Base-by-base conservation (phyloP, 2,797 vertebrate genomes). In the Echeneis naucrates region DNA sequence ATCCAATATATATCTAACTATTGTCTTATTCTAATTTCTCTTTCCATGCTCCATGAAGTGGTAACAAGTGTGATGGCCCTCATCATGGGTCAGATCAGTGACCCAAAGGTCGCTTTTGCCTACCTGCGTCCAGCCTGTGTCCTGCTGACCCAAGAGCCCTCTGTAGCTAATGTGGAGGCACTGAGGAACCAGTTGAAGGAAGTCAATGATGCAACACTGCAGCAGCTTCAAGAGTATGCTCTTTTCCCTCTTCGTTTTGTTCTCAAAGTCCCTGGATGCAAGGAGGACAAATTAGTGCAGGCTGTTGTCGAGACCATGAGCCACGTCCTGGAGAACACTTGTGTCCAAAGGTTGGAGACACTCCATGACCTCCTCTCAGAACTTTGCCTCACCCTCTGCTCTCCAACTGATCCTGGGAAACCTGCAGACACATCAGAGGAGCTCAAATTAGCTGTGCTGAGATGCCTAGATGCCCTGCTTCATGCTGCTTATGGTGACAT, bases 221-320 rank as follows among this genome's bases (percentile, higher is more conserved):
- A 99, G 92, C 95, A 97, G 71, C 96, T 99, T 47, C 96, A 98
- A 86, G 97, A 98, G 56, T 99, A 99, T 2, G 81, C 99, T 42
- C 95, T 99, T 48, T 99, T 99, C 74, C 98, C 98, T 2, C 91
- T 99, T 69, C 94, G 97, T 38, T 97, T 98, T 9, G 80, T 96
- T 54, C 95, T 99, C 19, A 96, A 95, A 89, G 90, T 92, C 8
- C 95, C 97, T 0, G 95, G 94, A 0, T 86, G 92, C 10, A 96
- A 92, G 81, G 95, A 88, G 57, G 95, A 97, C 52, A 87, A 92
- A 1, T 61, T 97, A 75, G 83, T 96, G 70, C 94, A 94, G 87
- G 92, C 92, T 1, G 93, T 95, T 78, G 92, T 95, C 48, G 93
- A 95, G 38, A 93, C 96, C 62, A 68, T 98, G 53, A 75, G 87